Base-by-base conservation (phyloP, 2,888 invertebrate genomes). In the Ditylenchus weischeri region DNA sequence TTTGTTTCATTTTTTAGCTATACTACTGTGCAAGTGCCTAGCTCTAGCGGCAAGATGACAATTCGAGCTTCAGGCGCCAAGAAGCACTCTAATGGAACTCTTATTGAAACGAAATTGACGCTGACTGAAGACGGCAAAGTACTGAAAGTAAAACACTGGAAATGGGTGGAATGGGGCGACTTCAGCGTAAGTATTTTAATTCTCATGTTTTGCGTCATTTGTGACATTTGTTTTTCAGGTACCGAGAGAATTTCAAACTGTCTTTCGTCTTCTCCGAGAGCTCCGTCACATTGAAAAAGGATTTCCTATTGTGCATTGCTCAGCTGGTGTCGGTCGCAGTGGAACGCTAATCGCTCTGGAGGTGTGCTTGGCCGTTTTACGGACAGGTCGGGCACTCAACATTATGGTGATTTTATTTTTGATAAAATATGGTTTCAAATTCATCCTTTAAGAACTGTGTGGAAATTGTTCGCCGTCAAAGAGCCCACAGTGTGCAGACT, bases 241-340 rank as follows among this genome's bases (percentile, higher is more conserved):
- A 2, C 54, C 54, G 13, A 23, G 11, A 54, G 54, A 54, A 54
- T 54, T 54, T 54, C 54, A 54, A 54, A 54, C 54, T 7, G 54
- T 54, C 29, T 54, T 54, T 13, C 54, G 54, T 13, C 29, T 54
- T 21, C 54, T 54, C 2, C 21, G 54, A 54, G 54, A 54, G n/a
- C 54, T 54, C 29, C 54, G 54, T 21, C 29, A 23, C n/a, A 18
- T 29, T 13, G 54, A 54, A 11, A 21, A 29, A 6, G 54, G 54
- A 15, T 54, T 54, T 54, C 54, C 54, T 15, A 54, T 54, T 29
- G 29, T 54, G 4, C 54, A 54, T n/a, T 54, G 54, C 29, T 54
- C 54, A 15, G 54, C 54, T 21, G 54, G 54, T 29, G 54, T 54
- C n/a, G 54, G 54, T 54, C 54, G 54, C n/a, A 54, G 54, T 54